Conservation (phyloP, 2,888 invertebrate genomes). For the Cheilosia urbana region DNA sequence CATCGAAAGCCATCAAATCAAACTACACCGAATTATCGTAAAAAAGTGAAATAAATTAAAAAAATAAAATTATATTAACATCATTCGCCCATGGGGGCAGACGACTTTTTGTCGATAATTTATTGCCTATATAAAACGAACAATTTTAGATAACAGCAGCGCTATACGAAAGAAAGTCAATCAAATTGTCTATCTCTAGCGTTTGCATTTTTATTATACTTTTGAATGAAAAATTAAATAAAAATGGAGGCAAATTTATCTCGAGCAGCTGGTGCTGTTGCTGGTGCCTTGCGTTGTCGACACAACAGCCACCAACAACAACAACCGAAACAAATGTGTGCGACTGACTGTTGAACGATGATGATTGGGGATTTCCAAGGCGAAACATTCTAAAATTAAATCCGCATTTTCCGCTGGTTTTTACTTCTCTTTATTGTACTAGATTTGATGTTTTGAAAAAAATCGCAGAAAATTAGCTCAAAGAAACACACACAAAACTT, state of each 20-base stretch:
- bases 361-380: constrained; percentile 74
- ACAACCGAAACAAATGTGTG: constrained; percentile 28
- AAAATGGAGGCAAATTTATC: constrained; percentile 20
- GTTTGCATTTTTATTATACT: background rate
- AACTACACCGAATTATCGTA: too few species aligned
- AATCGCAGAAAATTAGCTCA: constrained; percentile 24
- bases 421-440: background rate
- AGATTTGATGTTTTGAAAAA: constrained; percentile 1
- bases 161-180: constrained; percentile 1
- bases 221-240: constrained; percentile 4
- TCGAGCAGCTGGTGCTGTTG: constrained; percentile 25
- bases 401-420: constrained; percentile 36
- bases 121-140: background rate
- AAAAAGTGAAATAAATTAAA: too few species aligned
- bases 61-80: too few species aligned
- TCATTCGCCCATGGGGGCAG: too few species aligned
- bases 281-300: background rate
- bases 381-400: constrained; percentile 68
- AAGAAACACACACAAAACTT: background rate
- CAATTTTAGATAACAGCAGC: background rate
- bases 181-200: constrained; percentile 3
- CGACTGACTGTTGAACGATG: constrained; percentile 39
- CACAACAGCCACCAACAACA: background rate
- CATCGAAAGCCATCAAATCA: too few species aligned
- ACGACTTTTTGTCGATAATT: background rate